These are phyloP conservation scores for Notodonta ziczac DNA, from an alignment of 2,888 invertebrate genomes.

Conservation along the genomic window DNA sequence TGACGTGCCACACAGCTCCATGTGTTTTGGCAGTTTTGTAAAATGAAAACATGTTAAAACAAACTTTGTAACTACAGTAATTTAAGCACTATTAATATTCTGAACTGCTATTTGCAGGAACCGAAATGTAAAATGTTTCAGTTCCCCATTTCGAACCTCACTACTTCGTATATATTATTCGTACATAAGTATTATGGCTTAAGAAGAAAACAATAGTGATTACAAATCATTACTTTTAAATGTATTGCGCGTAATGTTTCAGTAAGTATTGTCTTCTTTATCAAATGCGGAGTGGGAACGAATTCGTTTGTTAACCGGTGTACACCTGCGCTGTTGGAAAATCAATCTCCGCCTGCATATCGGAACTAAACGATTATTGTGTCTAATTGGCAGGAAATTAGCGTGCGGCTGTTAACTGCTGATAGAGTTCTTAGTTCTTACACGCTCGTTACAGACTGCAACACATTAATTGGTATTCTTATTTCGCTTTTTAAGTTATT, in stretches of 20 bases:
- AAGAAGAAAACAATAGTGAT: too few relatives aligned
- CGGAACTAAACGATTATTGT: conserved; percentile 27
- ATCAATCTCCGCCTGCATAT: conserved; percentile 11
- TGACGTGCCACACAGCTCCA: conserved; percentile 13
- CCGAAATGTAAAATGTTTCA: too few relatives aligned
- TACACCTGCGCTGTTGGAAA: neutral
- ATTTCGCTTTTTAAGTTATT: neutral
- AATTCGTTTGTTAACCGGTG: neutral
- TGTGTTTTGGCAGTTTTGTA: neutral
- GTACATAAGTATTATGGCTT: too few relatives aligned
- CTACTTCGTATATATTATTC: too few relatives aligned
- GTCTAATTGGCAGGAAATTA: conserved; percentile 29
- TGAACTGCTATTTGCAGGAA: too few relatives aligned
- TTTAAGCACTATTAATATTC: too few relatives aligned
- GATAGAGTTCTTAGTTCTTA: conserved; percentile 18
- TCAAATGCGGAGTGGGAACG: neutral
- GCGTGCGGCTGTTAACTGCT: conserved; percentile 25
- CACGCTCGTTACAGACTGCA: neutral
- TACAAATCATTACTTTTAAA: too few relatives aligned
- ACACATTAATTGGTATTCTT: neutral
- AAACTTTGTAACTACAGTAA: too few relatives aligned
- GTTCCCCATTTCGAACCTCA: too few relatives aligned
- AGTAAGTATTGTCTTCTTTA: neutral
- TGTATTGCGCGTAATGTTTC: too few relatives aligned
- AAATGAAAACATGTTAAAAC: too few relatives aligned